Conservation (phyloP, 2,797 vertebrate species). For the Ptychadena robeensis region DNA sequence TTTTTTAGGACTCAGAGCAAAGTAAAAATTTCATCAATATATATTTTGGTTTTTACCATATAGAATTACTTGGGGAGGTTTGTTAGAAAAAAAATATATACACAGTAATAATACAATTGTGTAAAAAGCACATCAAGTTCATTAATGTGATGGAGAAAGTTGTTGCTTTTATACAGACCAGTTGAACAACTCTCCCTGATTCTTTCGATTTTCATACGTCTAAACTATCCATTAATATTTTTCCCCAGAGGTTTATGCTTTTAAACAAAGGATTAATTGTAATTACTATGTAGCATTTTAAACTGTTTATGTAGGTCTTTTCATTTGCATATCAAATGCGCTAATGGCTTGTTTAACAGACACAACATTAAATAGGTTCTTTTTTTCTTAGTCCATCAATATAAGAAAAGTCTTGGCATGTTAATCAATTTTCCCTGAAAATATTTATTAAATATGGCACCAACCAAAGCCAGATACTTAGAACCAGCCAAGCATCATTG, state of each 20-base stretch:
- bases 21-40: no score
- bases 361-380: not conserved
- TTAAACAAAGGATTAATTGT: not conserved
- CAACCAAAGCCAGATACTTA: constrained; percentile 27
- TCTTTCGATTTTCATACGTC: no score
- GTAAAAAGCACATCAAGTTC: no score
- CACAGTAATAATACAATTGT: no score
- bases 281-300: not conserved
- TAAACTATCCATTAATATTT: no score
- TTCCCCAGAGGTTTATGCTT: not conserved
- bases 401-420: constrained; percentile 22
- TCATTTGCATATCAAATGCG: not conserved
- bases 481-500: constrained; percentile 13
- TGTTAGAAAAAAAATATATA: no score
- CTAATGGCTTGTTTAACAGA: constrained; percentile 9
- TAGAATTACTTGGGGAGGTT: no score
- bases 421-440: constrained; percentile 17
- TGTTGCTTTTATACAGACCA: no score
- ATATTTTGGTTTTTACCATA: no score
- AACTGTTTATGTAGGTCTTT: not conserved
- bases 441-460: constrained; percentile 34
- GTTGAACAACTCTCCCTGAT: no score
- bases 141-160: no score
- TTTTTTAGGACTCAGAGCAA: no score
- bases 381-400: constrained; percentile 9